Evolutionary conservation across 2,797 vertebrate genomes (phyloP), one percentile per base, ranked within the genome.

Genomic region (Dromococcyx pavoninus): DNA sequence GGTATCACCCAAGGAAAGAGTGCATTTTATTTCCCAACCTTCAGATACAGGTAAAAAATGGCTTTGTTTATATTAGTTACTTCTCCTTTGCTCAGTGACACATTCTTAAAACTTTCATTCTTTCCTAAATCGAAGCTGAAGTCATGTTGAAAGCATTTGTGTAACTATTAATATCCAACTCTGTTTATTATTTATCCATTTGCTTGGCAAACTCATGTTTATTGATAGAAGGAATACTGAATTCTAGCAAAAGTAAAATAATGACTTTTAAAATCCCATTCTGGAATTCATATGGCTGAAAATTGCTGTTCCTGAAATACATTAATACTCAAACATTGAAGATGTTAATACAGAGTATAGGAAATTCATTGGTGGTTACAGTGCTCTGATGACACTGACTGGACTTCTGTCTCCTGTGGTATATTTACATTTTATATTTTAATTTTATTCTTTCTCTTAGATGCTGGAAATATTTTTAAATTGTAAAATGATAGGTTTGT

Each of bases 1-100:
- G 32, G 65, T 96, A 23, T 28, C 9, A 0, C 56, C 22, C 50
- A 76, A 71, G 65, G 65, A 74, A 48, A 80, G 79, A 80, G 72
- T 9, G 23, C 44, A 32, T 50, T 93, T 83, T 21, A 35, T 57
- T 74, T 48, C 92, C 71, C 53, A 32, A 60, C 57, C 76, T 86
- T 71, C 90, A 67, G 76, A 91, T 22, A 28, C 65, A 93, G 95
- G 95, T 95, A 96, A 94, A 94, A 74, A 82, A 30, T 0, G 3
- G 13, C 25, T 77, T 67, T n/a, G n/a, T n/a, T n/a, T 28, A n/a
- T 44, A 32, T n/a, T 27, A 19, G 4, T 64, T 69, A 46, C 11
- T 77, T 93, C 60, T 80, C 8, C 17, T 71, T 56, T 91, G 61
- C 58, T 80, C 24, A 18, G 16, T 48, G 39, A 17, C 4, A 7